Base-by-base conservation (phyloP, 2,113 vertebrate genomes). In the Oenanthe oenanthe region DNA sequence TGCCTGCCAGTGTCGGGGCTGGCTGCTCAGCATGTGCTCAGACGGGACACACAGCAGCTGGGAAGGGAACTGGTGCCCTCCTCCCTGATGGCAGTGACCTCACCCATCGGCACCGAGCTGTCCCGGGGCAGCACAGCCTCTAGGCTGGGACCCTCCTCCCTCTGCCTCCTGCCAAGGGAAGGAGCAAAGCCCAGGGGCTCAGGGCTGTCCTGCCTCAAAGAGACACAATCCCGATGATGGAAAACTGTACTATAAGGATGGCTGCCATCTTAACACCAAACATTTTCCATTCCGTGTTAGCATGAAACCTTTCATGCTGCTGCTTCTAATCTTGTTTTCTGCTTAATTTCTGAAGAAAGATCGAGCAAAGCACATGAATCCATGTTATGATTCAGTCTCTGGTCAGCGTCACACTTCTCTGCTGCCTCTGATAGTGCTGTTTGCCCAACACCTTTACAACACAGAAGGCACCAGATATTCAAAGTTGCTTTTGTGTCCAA, bases 1-100 rank as follows among this genome's bases (percentile, higher is more conserved):
- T 63, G 58, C 60, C 63, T 63, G 67, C 48, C 8, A 1, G n/a
- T 19, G 36, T 40, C n/a, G 63, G 70, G 78, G 32, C 61, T 78
- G 57, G 47, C 62, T 4, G 17, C 84, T 94, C 42, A 60, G 67
- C 24, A 0, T 53, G 38, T 9, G 28, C 80, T 81, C 28, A 53
- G 60, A 24, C 29, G 32, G 73, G 45, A 51, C 62, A 17, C 22
- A 10, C n/a, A 92, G 34, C 71, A 95, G 73, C 83, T 75, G 89
- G 61, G 63, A 94, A 85, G 80, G 75, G 91, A 93, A 92, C 48
- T 45, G 43, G 43, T 93, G 53, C 57, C 54, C 91, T 90, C 78
- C 93, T 83, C 71, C 70, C 89, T 48, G 60, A 18, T 80, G 87
- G 83, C 22, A 13, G 17, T 83, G 74, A 94, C 53, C 77, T 97